These are phyloP conservation scores for Drosophila bunnanda DNA, from an alignment of 2,888 invertebrate genomes.

Conservation along the genomic window DNA sequence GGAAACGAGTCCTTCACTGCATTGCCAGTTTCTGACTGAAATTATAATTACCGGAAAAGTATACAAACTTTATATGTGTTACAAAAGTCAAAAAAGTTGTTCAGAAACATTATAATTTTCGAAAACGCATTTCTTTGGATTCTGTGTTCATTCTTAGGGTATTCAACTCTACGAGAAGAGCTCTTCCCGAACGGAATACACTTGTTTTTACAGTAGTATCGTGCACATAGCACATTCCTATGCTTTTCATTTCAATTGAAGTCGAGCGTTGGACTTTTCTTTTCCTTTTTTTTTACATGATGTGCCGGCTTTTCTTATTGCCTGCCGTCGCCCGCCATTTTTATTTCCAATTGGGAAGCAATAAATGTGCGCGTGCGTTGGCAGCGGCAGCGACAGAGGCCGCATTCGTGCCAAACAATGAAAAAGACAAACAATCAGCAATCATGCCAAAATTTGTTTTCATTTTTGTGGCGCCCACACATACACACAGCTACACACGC, in stretches of 20 bases:
- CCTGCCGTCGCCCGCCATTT: conserved; percentile 60
- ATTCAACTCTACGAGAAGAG: neutral
- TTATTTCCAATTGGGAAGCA: conserved; percentile 79
- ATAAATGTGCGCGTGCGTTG: conserved; percentile 78
- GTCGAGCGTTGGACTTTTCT: conserved; percentile 42
- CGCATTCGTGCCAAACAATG: conserved; percentile 71
- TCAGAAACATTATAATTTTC: neutral
- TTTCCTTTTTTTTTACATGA: conserved; percentile 19
- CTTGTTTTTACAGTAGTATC: conserved; percentile 27
- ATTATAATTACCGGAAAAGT: too few relatives aligned
- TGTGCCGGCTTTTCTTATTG: conserved; percentile 21
- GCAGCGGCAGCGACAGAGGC: conserved; percentile 65
- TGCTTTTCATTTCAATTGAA: conserved; percentile 66
- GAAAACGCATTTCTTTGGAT: neutral
- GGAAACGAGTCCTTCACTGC: too few relatives aligned
- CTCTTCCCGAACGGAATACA: neutral
- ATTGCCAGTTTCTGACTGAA: too few relatives aligned
- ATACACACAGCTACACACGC: conserved; percentile 42
- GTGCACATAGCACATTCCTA: conserved; percentile 37
- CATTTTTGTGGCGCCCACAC: conserved; percentile 77
- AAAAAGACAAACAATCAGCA: conserved; percentile 79
- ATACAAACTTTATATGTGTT: neutral
- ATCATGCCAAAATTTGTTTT: conserved; percentile 81
- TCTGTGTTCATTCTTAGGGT: neutral
- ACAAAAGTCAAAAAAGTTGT: neutral